Base-by-base conservation (phyloP, 1,140 invertebrate species). In the Bombus sylvicola region DNA sequence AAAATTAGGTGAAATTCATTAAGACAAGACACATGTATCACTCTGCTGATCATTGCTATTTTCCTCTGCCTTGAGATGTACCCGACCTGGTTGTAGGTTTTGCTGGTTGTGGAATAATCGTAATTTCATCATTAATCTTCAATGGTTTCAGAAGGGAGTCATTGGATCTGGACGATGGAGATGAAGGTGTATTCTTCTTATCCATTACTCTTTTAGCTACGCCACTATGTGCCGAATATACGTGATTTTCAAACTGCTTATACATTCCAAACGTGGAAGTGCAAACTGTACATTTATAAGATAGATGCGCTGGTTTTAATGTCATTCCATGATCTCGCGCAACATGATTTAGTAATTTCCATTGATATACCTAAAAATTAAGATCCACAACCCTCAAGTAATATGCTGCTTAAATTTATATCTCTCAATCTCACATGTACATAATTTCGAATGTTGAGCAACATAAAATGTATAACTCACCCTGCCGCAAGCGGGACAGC, bases 241-340 rank as follows among this genome's bases (percentile, higher is more conserved):
- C 98, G 93, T 99, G 98, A 94, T 97, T 98, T 93, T 99, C 98
- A 92, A 99, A 99, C 91, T 98, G 97, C 95, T 98, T 98, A 95
- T 99, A 99, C 97, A 99, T 98, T 84, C 98, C 98, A 92, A 99
- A 99, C 18, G 98, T 99, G 71, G 98, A 98, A 76, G 98, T 98
- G 94, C 98, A 99, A 10, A 99, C 98, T 43, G 98, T 99, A 95
- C 98, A 99, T 94, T 99, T 99, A 96, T 99, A 99, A 15, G 98
- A 98, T 39, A 99, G 95, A 95, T 99, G 98, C 43, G 98, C 98
- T 13, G 98, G 98, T 92, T 99, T 98, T 83, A 99, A 95, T 28
- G 97, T 98, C 96, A 98, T 97, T 88, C 97, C 98, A 94, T 99
- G 98, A 94, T 98, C 98, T 85, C 98, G 96, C 57, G 98, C 98